Conservation (phyloP, 2,888 invertebrate species). For the Yponomeuta evonymella region DNA sequence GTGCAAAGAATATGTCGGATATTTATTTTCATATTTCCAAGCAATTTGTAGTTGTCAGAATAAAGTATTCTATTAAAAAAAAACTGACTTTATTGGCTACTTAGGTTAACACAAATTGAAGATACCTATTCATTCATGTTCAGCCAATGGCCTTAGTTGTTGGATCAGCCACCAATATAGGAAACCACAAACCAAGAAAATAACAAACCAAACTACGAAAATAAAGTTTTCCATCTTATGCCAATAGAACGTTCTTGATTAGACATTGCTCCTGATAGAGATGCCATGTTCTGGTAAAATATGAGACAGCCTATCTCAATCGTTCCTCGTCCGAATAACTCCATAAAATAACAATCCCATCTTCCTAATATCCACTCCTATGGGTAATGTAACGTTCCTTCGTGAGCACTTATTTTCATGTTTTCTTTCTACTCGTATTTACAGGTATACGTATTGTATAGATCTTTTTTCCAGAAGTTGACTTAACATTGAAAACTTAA, state of each 20-base stretch:
- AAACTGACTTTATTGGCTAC: not conserved
- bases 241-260: not conserved
- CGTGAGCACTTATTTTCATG: not conserved
- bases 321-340: conserved; percentile 5
- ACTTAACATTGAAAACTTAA: too few relatives aligned
- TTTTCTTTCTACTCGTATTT: too few relatives aligned
- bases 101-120: not conserved
- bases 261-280: conserved; percentile 8
- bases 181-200: not conserved
- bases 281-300: conserved; percentile 12
- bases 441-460: too few relatives aligned
- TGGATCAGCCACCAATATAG: not conserved
- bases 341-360: conserved; percentile 10
- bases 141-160: not conserved
- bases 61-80: not conserved
- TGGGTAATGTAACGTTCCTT: not conserved
- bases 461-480: too few relatives aligned
- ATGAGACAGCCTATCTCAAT: conserved; percentile 4
- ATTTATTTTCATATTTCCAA: not conserved
- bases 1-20: not conserved
- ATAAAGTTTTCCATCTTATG: not conserved
- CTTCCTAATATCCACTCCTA: conserved; percentile 3
- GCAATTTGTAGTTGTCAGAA: not conserved
- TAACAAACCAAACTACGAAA: not conserved
- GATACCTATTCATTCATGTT: not conserved